These are phyloP conservation scores for Alexandromys fortis DNA, from an alignment of 2,113 vertebrate genomes.

Conservation along the genomic window DNA sequence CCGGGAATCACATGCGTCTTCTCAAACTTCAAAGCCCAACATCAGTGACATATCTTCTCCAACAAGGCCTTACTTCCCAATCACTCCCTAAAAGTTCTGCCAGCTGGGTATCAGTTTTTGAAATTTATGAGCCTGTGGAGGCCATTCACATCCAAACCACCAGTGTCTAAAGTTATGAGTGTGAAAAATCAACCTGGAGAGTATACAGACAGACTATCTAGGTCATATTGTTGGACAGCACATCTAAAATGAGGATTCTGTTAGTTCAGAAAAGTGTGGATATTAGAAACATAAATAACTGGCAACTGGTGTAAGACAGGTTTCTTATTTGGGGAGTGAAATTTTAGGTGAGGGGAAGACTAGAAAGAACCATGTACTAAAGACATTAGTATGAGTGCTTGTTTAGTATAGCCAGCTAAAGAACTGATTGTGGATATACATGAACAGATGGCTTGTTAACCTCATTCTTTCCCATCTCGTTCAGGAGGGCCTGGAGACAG, in stretches of 20 bases:
- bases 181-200: no score
- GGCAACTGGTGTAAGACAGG: not conserved
- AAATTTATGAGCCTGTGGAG: not conserved
- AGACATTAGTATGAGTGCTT: constrained; percentile 13
- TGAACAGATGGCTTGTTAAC: not conserved
- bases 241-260: constrained; percentile 38
- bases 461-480: not conserved
- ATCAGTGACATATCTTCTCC: not conserved
- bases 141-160: not conserved
- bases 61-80: not conserved
- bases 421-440: not conserved
- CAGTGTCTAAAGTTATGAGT: no score
- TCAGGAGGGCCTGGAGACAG: not conserved
- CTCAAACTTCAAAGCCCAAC: not conserved
- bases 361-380: not conserved
- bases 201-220: constrained; percentile 15
- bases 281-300: not conserved
- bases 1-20: not conserved
- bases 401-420: not conserved
- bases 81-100: not conserved
- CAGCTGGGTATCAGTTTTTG: not conserved
- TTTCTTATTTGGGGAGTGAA: not conserved
- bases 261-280: not conserved
- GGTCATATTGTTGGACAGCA: constrained; percentile 6
- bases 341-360: not conserved